Percentiles rank a stretch among this genome's conserved stretches.
Conservation (phyloP, 2,888 invertebrate species). For the Nysson spinosus region DNA sequence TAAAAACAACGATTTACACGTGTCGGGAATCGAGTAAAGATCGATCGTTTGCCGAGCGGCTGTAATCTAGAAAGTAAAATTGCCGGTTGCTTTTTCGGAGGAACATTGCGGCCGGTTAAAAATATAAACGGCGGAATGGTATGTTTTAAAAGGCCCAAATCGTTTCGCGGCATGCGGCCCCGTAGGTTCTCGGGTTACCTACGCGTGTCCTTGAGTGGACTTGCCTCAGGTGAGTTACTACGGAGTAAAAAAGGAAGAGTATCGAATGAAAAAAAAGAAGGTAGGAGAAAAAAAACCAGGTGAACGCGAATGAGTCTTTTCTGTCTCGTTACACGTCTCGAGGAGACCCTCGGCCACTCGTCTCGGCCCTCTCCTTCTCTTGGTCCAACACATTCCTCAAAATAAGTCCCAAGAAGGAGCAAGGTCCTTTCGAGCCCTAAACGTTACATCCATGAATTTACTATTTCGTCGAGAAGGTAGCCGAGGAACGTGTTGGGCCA, state of each 20-base stretch:
- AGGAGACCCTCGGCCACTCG: slow-evolving; percentile 13
- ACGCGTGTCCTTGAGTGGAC: slow-evolving; percentile 72
- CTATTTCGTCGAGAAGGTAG: slow-evolving; percentile 13
- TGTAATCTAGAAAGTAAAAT: slow-evolving; percentile 17
- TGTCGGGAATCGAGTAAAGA: no score
- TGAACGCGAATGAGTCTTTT: slow-evolving; percentile 49
- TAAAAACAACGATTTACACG: no score
- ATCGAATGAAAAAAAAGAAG: slow-evolving; percentile 14
- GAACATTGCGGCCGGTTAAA: slow-evolving; percentile 46
- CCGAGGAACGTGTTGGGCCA: slow-evolving; percentile 12
- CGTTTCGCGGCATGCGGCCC: slow-evolving; percentile 70
- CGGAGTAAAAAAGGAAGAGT: slow-evolving; percentile 34
- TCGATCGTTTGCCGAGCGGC: slow-evolving; percentile 12
- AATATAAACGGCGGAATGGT: slow-evolving; percentile 68
- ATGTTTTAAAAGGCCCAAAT: slow-evolving; percentile 73
- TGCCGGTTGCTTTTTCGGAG: slow-evolving; percentile 29
- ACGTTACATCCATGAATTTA: slow-evolving; percentile 19
- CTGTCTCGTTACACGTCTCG: slow-evolving; percentile 55
- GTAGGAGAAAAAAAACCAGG: slow-evolving; percentile 7
- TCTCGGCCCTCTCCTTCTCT: not conserved
- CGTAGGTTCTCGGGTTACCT: slow-evolving; percentile 72
- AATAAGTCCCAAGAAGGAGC: slow-evolving; percentile 42
- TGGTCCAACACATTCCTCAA: slow-evolving; percentile 49
- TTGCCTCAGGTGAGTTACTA: slow-evolving; percentile 52
- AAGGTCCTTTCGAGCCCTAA: slow-evolving; percentile 17